These are phyloP conservation scores for Chrysopa pallens DNA, from an alignment of 1,140 invertebrate genomes.

Conservation along the genomic window DNA sequence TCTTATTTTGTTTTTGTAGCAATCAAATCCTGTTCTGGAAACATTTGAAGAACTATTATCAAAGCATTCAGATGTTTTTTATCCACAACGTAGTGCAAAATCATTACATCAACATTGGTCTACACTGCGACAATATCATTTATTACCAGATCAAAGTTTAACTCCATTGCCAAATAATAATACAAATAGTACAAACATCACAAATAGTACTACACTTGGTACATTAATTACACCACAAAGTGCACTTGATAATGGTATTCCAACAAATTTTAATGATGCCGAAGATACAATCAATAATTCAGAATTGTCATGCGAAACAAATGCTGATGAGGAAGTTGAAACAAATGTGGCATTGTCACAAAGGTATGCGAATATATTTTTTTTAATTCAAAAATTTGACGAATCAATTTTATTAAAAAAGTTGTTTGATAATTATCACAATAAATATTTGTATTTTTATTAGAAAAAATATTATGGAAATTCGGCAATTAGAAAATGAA, in stretches of 20 bases:
- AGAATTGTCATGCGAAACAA: slow-evolving; percentile 57
- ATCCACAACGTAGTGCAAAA: slow-evolving; percentile 72
- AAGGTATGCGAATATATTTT: slow-evolving; percentile 24
- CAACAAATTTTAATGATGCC: slow-evolving; percentile 71
- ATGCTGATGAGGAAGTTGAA: slow-evolving; percentile 31
- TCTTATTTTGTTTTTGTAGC: slow-evolving; percentile 12
- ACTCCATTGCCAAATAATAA: slow-evolving; percentile 36
- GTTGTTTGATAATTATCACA: slow-evolving; percentile 18
- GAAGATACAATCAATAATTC: slow-evolving; percentile 78
- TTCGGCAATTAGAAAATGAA: not conserved
- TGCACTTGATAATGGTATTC: slow-evolving; percentile 14
- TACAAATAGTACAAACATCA: not conserved
- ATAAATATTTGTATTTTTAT: not conserved
- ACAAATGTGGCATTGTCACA: slow-evolving; percentile 47
- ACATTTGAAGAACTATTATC: slow-evolving; percentile 77
- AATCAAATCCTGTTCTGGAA: slow-evolving; percentile 45
- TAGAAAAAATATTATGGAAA: not conserved
- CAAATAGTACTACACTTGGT: not conserved
- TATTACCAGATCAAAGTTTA: slow-evolving; percentile 77
- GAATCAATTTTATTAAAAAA: slow-evolving; percentile 8
- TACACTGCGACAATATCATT: slow-evolving; percentile 80
- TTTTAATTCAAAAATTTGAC: not conserved
- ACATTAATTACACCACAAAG: slow-evolving; percentile 3
- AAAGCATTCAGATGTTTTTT: slow-evolving; percentile 69
- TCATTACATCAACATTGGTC: slow-evolving; percentile 78